Evolutionary conservation across 2,797 vertebrate species (phyloP), one percentile per base, ranked within the genome.

Genomic region (Anniella stebbinsi): DNA sequence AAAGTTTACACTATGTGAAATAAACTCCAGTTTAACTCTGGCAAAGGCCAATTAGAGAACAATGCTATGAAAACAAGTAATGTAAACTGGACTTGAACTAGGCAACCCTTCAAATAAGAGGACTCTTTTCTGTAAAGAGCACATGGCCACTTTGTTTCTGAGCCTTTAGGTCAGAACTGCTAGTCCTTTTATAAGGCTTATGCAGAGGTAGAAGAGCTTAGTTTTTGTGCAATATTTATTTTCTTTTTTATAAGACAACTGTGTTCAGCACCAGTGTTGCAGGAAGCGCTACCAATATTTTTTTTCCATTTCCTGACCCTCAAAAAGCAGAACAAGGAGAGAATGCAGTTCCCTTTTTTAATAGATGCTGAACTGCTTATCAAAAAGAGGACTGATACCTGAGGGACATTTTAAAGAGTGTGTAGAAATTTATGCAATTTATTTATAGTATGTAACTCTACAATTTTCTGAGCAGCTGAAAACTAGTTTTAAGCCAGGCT

Each of bases 311-410:
- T 87, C 69, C 90, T 89, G 91, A 25, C 92, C 75, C 36, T 0
- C 0, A 92, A 96, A 97, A 96, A 97, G 96, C 94, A 96, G 97
- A 98, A 97, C 94, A 2, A 94, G 93, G 92, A 80, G 51, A 17
- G 0, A 28, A 87, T 41, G 90, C 90, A 91, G 89, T 91, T 90
- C 80, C 92, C 94, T 92, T 84, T 51, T 54, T 78, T 94, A n/a
- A 87, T 81, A 82, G 94, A 93, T 11, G 77, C 51, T 54, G 80
- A 88, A 0, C 9, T 8, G 11, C 67, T 90, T 87, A 45, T 75
- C 18, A 60, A 10, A 84, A 45, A 90, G 87, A 86, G 3, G 8
- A 87, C 73, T 67, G 0, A n/a, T 60, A 36, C 91, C 77, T 25
- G 0, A 0, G 94, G 93, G 94, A 69, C 88, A 90, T 95, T 60